Evolutionary conservation across 2,888 invertebrate species (phyloP).

Genomic region (Campoletis raptor): DNA sequence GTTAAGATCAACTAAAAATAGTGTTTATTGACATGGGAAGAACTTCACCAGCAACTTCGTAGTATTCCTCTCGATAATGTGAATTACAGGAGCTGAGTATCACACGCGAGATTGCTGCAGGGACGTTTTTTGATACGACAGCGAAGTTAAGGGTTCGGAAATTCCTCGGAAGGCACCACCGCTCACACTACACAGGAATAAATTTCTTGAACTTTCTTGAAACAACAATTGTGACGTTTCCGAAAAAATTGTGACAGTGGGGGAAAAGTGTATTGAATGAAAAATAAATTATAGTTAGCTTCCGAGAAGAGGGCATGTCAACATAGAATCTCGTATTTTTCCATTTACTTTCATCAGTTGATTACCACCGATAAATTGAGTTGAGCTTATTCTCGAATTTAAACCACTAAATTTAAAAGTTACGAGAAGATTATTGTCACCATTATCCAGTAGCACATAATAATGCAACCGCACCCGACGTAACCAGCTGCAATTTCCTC

Average conservation of each 20-base stretch:
- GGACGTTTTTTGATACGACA: too few relatives aligned
- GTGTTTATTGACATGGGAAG: neutral
- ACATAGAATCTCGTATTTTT: neutral
- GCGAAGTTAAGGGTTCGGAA: too few relatives aligned
- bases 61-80: too few relatives aligned
- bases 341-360: neutral
- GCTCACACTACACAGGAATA: too few relatives aligned
- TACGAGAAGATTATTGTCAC: conserved; percentile 38
- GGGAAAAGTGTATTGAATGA: neutral
- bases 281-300: neutral
- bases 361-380: neutral
- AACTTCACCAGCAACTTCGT: neutral
- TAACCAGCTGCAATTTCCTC: conserved; percentile 45
- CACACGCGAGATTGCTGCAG: too few relatives aligned
- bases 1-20: neutral
- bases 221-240: too few relatives aligned
- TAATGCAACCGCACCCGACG: conserved; percentile 54
- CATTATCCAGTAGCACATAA: conserved; percentile 47
- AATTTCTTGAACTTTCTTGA: too few relatives aligned
- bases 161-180: too few relatives aligned
- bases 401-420: neutral
- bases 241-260: neutral
- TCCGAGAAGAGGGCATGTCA: neutral
- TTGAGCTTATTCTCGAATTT: neutral
- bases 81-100: too few relatives aligned